These are phyloP conservation scores for Lepus townsendii DNA, from an alignment of 2,797 vertebrate species.

Conservation along the genomic window DNA sequence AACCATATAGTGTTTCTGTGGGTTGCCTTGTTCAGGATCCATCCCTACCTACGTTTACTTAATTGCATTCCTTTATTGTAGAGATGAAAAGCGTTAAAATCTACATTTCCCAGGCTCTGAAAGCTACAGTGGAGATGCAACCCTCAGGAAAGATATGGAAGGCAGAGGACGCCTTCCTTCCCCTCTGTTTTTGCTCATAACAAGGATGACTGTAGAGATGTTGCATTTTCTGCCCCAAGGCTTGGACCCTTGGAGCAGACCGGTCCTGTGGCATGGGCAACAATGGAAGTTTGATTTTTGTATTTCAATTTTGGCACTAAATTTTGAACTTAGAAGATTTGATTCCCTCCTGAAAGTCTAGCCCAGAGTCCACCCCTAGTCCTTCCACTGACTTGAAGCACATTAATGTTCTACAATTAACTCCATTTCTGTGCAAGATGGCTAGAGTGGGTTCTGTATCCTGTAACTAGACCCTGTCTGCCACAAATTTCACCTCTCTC, in stretches of 20 bases:
- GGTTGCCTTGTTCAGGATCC: not conserved
- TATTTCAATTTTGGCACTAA: not conserved
- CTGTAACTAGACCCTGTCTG: not conserved
- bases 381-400: constrained; percentile 12
- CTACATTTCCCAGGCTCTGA: not conserved
- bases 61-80: not conserved
- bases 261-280: not conserved
- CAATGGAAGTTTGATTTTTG: not conserved
- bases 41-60: not conserved
- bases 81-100: not conserved
- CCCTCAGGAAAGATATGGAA: constrained; percentile 8
- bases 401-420: not conserved
- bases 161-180: constrained; percentile 21
- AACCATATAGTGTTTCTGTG: not conserved
- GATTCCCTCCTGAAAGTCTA: not conserved
- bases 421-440: constrained; percentile 25
- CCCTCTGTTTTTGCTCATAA: not conserved
- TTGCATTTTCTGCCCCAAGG: not conserved
- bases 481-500: not conserved
- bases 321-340: constrained; percentile 3
- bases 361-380: not conserved
- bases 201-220: not conserved
- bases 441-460: not conserved
- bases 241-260: not conserved
- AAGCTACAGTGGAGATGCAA: not conserved